Percentiles rank a stretch among this genome's conserved stretches.
Conservation (phyloP, 2,888 invertebrate species). For the Parascotia fuliginaria region DNA sequence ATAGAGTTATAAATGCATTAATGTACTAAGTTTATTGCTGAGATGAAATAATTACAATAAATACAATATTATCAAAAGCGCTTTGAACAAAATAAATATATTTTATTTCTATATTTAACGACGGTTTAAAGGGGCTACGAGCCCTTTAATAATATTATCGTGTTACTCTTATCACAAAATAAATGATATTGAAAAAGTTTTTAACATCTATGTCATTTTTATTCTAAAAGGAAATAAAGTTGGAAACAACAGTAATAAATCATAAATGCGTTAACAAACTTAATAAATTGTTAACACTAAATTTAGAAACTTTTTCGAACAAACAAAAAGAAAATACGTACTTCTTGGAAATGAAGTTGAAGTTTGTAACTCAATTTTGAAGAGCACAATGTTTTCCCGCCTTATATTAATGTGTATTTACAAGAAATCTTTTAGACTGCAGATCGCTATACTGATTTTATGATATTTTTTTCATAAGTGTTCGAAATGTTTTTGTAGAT, state of each 20-base stretch:
- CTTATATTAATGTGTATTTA: neutral
- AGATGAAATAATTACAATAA: too few species aligned
- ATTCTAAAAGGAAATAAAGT: conserved; percentile 11
- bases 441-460: neutral
- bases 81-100: too few species aligned
- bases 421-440: neutral
- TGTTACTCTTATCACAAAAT: neutral
- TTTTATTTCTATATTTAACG: too few species aligned
- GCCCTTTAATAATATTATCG: too few species aligned
- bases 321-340: neutral
- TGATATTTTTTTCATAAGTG: neutral
- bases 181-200: conserved; percentile 14
- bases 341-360: conserved; percentile 8
- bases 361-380: conserved; percentile 6
- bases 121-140: too few species aligned
- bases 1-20: too few species aligned
- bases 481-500: too few species aligned
- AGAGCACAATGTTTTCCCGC: neutral
- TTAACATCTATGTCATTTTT: conserved; percentile 1
- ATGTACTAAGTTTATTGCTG: too few species aligned
- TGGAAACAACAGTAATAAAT: conserved; percentile 32
- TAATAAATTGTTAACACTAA: conserved; percentile 25
- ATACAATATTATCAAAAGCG: too few species aligned
- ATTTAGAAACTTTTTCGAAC: conserved; percentile 9
- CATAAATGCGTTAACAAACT: conserved; percentile 24